These are phyloP conservation scores for Laterallus jamaicensis DNA, from an alignment of 2,113 vertebrate species.

Conservation along the genomic window DNA sequence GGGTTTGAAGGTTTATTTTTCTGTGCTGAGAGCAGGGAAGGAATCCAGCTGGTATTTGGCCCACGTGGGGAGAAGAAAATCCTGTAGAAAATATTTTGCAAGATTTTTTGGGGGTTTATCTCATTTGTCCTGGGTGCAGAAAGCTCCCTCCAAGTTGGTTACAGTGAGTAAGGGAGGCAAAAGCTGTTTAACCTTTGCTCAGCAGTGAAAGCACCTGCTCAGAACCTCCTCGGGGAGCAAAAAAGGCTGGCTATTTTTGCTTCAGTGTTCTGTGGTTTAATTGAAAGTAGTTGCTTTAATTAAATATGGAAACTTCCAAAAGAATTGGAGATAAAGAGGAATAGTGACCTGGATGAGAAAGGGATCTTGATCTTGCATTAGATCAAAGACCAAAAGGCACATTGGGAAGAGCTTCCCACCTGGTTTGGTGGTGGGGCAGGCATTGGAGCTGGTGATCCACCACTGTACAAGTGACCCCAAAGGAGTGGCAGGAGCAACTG, in stretches of 20 bases:
- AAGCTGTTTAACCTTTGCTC: background rate
- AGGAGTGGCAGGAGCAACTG: background rate
- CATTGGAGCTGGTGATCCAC: background rate
- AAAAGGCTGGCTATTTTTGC: background rate
- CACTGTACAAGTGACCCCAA: background rate
- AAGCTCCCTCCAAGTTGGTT: background rate
- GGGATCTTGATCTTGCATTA: background rate
- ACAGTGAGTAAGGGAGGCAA: background rate
- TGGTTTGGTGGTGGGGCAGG: background rate
- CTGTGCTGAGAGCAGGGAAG: background rate
- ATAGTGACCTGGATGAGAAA: background rate
- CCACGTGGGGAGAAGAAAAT: background rate
- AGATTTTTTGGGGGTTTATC: background rate
- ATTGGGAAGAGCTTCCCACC: background rate
- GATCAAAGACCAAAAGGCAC: background rate
- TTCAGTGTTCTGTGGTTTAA: background rate
- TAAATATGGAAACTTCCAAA: background rate
- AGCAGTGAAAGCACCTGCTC: background rate
- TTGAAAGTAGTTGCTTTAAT: background rate
- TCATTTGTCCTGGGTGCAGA: background rate
- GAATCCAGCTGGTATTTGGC: background rate
- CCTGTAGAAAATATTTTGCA: background rate
- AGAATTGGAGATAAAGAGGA: background rate
- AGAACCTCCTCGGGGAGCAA: background rate
- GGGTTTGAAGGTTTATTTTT: background rate